Evolutionary conservation across 2,113 vertebrate genomes (phyloP), one percentile per base, ranked within the genome.

Genomic region (Bubo blakistoni): DNA sequence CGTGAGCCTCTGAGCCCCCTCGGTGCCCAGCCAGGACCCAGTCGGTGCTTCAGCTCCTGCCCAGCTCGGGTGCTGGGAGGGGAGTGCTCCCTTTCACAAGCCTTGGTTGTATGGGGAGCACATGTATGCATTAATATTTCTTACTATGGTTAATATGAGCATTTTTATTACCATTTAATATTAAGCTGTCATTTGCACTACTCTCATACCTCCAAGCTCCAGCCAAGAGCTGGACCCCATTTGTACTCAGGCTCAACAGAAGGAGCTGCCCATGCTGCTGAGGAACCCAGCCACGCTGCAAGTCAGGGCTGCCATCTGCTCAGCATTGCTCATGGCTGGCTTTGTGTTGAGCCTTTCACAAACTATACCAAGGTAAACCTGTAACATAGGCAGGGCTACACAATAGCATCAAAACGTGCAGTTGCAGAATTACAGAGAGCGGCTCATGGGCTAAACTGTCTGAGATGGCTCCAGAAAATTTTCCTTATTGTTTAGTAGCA

Each of bases 301-400:
- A 4, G 47, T 19, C 1, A 0, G 12, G 32, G 30, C 58, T 71
- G 70, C 47, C 17, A 5, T 42, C 40, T 46, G 46, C 78, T 57
- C 10, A 7, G 42, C 51, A 2, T 46, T 2, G 1, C 36, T 29
- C 0, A 0, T 13, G 44, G 32, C 19, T 78, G 61, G 36, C 22
- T 63, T 55, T 46, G 62, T 24, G 3, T 57, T 36, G 49, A 81
- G 29, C 81, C 52, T 36, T 67, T 79, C 57, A 59, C 44, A 69
- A 18, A 44, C 32, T 2, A 0, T 19, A 7, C 82, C 36, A 36
- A 32, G 22, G 71, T 18, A 27, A 70, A 44, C 20, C 51, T 11
- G 0, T 0, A 24, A 32, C 4, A 3, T 2, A 13, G 70, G 16
- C 32, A 80, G 66, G 27, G 51, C 25, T 44, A 63, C 49, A 12